Base-by-base conservation (phyloP, 2,113 vertebrate genomes). In the Poeciliopsis prolifica region DNA sequence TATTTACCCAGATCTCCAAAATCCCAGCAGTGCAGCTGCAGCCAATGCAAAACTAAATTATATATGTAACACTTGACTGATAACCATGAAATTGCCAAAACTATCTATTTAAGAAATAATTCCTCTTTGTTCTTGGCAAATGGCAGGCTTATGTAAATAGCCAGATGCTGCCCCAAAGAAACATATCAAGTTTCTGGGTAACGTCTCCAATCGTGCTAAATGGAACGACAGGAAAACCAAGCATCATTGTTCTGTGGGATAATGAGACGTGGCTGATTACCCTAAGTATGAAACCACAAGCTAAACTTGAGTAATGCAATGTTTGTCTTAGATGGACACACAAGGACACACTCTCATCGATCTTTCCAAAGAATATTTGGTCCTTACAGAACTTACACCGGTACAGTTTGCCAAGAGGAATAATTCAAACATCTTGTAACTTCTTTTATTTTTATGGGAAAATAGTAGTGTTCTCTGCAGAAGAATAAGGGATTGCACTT, bases 141-240 rank as follows among this genome's bases (percentile, higher is more conserved):
- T 70, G n/a, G 29, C 42, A 0, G 1, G 15, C 30, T 72, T 29
- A 31, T 70, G 61, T 26, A 65, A 76, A 75, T 42, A 19, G 1
- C 69, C 44, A n/a, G 30, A 79, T 7, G 37, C 12, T 81, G 61
- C 72, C n/a, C 61, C 29, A 74, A 54, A 58, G 51, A 58, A 19
- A 24, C 24, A 10, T 10, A 58, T 58, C 51, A 58, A n/a, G 51
- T 58, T n/a, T 58, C 51, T 58, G 22, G 7, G 51, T 24, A 58
- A 24, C 8, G 2, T 58, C 13, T 72, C 28, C 11, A 74, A 74
- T 22, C 48, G 48, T 35, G 13, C 30, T 68, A 51, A 75, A 64
- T 67, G 12, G 33, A 61, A 68, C 37, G 28, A 78, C 42, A 66
- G 73, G 28, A 67, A 67, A 68, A 88, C 64, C 71, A 81, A 26